phyloP scores from a whole-genome alignment of 1,140 invertebrate genomes.

The Tyrophagus putrescentiae region DNA sequence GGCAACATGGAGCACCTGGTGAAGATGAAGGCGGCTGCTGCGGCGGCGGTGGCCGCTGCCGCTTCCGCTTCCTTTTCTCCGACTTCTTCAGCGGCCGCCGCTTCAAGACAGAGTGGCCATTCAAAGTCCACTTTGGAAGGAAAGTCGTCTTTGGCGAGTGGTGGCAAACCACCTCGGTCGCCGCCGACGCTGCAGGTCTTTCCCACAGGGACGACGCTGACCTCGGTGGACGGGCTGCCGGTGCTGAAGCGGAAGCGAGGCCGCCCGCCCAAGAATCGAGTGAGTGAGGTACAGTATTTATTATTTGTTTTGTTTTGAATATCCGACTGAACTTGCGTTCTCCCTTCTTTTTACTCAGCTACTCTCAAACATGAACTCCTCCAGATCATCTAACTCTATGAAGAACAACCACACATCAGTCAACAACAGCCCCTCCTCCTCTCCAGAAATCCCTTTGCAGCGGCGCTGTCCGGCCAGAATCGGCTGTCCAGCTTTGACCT shows the following conservation, averaged over 20 bases:
- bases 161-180: no score
- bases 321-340: background rate
- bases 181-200: conserved; percentile 40
- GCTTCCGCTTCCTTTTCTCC: background rate
- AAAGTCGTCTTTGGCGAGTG: no score
- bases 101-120: no score
- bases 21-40: background rate
- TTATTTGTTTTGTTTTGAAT: background rate
- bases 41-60: background rate
- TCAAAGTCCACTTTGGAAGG: no score
- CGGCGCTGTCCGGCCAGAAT: no score
- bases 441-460: no score
- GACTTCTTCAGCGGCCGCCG: background rate
- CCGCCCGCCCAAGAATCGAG: conserved; percentile 73
- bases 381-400: background rate
- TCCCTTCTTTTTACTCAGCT: background rate
- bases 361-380: background rate
- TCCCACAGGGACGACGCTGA: conserved; percentile 30
- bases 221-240: conserved; percentile 51
- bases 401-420: background rate
- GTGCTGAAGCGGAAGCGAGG: conserved; percentile 79
- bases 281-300: conserved; percentile 6
- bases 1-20: no score
- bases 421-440: background rate
- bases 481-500: conserved; percentile 9